Conservation (phyloP, 2,113 vertebrate genomes). For the Leptodactylus fuscus region DNA sequence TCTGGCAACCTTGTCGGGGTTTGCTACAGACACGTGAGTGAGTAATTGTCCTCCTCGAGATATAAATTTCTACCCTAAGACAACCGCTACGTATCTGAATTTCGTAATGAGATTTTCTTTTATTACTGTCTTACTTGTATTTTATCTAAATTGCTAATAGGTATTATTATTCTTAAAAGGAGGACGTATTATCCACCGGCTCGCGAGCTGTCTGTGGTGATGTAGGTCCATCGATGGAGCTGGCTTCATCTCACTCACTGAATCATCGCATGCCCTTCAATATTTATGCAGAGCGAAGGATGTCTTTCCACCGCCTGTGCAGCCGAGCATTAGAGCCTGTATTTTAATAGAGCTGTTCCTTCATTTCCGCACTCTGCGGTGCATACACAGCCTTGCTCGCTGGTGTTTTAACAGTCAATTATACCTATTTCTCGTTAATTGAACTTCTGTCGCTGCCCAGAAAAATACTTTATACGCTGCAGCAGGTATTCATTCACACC, state of each 20-base stretch:
- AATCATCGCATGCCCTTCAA: constrained; percentile 44
- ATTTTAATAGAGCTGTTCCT: constrained; percentile 43
- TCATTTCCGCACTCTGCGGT: constrained; percentile 29
- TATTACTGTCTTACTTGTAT: constrained; percentile 53
- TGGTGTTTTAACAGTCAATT: constrained; percentile 51
- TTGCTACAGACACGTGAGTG: constrained; percentile 50
- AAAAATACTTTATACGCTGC: constrained; percentile 19
- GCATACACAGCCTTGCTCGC: constrained; percentile 46
- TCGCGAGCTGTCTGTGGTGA: constrained; percentile 15
- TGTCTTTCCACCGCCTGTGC: constrained; percentile 32
- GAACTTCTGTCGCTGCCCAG: constrained; percentile 46
- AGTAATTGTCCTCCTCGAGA: constrained; percentile 42
- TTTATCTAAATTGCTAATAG: constrained; percentile 54
- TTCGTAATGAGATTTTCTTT: constrained; percentile 60
- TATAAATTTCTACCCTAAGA: constrained; percentile 54
- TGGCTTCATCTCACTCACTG: not conserved
- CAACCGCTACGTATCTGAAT: constrained; percentile 46
- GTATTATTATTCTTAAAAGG: constrained; percentile 56
- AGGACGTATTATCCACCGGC: constrained; percentile 31
- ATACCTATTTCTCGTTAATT: constrained; percentile 52
- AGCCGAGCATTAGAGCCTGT: constrained; percentile 40
- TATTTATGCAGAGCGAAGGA: constrained; percentile 49
- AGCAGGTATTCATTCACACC: constrained; percentile 43
- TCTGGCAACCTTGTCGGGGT: constrained; percentile 59
- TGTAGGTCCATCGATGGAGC: constrained; percentile 29